Percentiles rank a stretch among this genome's conserved stretches.
phyloP scores from a whole-genome alignment of 2,113 vertebrate species.

The Charadrius vociferus region DNA sequence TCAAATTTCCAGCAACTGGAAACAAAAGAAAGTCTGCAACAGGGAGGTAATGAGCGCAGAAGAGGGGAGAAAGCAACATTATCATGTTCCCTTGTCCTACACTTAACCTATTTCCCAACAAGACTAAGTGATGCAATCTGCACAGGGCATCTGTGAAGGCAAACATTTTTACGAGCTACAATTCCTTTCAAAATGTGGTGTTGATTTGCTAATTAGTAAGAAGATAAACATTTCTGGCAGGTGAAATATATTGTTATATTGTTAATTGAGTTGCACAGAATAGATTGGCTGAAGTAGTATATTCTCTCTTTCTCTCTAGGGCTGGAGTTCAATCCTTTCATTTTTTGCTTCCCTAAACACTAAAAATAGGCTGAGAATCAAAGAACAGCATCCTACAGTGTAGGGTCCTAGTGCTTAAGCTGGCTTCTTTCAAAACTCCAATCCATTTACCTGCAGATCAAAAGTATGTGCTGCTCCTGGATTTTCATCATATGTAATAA shows the following conservation, averaged over 20 bases:
- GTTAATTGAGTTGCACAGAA: not conserved
- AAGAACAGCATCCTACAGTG: not conserved
- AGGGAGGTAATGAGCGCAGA: not conserved
- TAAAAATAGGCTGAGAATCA: not conserved
- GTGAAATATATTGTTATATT: not conserved
- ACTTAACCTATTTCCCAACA: not conserved
- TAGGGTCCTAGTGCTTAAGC: not conserved
- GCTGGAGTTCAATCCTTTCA: not conserved
- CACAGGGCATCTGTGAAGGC: not conserved
- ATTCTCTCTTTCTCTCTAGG: not conserved
- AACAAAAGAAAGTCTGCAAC: conserved; percentile 21
- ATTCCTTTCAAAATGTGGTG: not conserved
- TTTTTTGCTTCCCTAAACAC: not conserved
- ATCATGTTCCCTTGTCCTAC: not conserved
- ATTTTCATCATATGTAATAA: not conserved
- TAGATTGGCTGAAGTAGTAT: not conserved
- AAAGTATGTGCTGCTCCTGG: not conserved
- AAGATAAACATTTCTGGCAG: not conserved
- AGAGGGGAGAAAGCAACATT: not conserved
- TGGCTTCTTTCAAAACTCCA: not conserved
- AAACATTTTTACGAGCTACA: not conserved
- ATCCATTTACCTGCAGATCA: not conserved
- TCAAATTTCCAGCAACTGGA: conserved; percentile 14
- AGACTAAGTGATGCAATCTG: not conserved
- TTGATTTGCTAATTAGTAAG: not conserved